phyloP scores from a whole-genome alignment of 2,888 invertebrate genomes.

The Zhengitettix transpicula region DNA sequence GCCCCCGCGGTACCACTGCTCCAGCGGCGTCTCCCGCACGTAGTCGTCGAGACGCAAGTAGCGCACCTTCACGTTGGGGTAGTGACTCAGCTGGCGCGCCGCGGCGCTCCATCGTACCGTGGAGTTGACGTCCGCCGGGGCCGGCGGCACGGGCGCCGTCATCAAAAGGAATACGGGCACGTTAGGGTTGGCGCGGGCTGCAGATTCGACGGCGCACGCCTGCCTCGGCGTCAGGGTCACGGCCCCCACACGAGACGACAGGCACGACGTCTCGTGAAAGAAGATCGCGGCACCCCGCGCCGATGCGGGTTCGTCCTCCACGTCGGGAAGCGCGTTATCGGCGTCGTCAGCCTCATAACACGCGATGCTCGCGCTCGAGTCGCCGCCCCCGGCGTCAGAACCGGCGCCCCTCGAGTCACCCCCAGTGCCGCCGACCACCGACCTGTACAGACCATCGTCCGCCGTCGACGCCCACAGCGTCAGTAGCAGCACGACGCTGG shows the following conservation, averaged over 20 bases:
- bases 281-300: slow-evolving; percentile 25
- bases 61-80: slow-evolving; percentile 17
- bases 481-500: not conserved
- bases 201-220: slow-evolving; percentile 52
- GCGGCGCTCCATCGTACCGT: slow-evolving; percentile 10
- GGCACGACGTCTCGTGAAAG: slow-evolving; percentile 50
- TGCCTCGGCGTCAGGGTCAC: slow-evolving; percentile 36
- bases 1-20: slow-evolving; percentile 32
- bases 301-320: not conserved
- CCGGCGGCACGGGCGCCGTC: slow-evolving; percentile 26
- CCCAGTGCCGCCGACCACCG: not conserved
- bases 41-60: slow-evolving; percentile 9
- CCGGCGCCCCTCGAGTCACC: not conserved
- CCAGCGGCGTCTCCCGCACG: slow-evolving; percentile 34
- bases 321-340: not conserved
- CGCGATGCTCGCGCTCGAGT: slow-evolving; percentile 1
- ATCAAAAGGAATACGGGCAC: slow-evolving; percentile 38
- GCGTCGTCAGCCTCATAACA: slow-evolving; percentile 5
- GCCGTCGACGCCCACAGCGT: not conserved
- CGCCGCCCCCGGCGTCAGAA: not conserved
- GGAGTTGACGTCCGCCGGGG: slow-evolving; percentile 21
- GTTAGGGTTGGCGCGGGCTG: slow-evolving; percentile 40
- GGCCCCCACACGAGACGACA: slow-evolving; percentile 20
- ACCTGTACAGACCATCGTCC: not conserved
- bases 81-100: slow-evolving; percentile 23